A percentile compares a stretch with the other conserved stretches of the same genome.
Conservation (phyloP, 30 jellyfish, hydroid and myxozoan species). For the Cassiopea andromeda region DNA sequence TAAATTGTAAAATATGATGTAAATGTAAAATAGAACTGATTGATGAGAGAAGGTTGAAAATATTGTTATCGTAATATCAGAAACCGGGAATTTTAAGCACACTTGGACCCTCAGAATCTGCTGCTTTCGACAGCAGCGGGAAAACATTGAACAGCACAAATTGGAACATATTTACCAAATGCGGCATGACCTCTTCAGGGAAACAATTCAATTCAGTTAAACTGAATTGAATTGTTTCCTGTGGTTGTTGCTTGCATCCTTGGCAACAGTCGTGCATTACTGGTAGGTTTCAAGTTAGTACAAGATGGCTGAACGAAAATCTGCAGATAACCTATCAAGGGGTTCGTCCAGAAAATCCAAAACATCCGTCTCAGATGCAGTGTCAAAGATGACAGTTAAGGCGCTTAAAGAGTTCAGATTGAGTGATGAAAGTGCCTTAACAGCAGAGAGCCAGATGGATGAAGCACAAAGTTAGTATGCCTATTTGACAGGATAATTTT, state of each 20-base stretch:
- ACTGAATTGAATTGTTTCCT: conserved; percentile 23
- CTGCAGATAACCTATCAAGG: conserved; percentile 52
- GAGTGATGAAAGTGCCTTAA: conserved; percentile 35
- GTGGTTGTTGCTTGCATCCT: conserved; percentile 57
- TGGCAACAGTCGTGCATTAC: conserved; percentile 61
- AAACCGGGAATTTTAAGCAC: too few relatives aligned
- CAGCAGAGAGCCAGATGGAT: not conserved
- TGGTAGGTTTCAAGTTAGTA: not conserved
- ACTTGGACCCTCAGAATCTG: too few relatives aligned
- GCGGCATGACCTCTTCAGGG: too few relatives aligned
- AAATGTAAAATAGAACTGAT: too few relatives aligned
- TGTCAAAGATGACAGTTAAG: conserved; percentile 69
- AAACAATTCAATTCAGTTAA: not conserved
- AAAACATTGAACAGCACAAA: too few relatives aligned
- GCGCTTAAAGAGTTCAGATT: conserved; percentile 77
- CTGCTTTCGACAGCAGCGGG: too few relatives aligned
- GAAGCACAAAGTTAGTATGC: not conserved
- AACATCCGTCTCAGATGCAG: conserved; percentile 75
- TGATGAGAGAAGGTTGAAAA: too few relatives aligned
- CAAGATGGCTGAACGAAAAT: conserved; percentile 69
- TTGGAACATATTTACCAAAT: too few relatives aligned
- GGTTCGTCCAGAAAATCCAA: conserved; percentile 71
- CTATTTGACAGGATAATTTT: too few relatives aligned
- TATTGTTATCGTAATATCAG: too few relatives aligned
- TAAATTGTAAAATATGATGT: too few relatives aligned